Base-by-base conservation (phyloP, 2,888 invertebrate genomes). In the Orthosia incerta region DNA sequence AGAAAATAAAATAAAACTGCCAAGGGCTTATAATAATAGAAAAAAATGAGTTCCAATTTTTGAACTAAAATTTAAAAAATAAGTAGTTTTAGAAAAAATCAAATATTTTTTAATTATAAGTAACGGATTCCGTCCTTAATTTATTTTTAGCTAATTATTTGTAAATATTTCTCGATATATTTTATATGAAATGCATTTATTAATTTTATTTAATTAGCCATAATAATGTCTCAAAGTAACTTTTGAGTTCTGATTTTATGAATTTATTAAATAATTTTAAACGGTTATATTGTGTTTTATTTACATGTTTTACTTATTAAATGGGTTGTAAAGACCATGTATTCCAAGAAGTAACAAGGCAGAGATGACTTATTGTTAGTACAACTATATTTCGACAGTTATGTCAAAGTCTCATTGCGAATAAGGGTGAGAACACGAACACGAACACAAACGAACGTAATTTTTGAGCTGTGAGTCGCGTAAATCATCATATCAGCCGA, bases 141-240 rank as follows among this genome's bases (percentile, higher is more conserved):
- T 90, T 91, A 91, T 86, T 90, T 85, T 80, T 88, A 91, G 89
- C 68, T 64, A 83, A 87, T 81, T 88, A 88, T 82, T 87, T 92
- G 91, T 91, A 92, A 88, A 92, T 91, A 91, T 77, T 87, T 84
- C 72, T 80, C 65, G 57, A 86, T 82, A 64, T 77, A 56, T 80
- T 81, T 82, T 79, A 76, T 83, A 76, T 84, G 76, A 82, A 91
- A 89, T 91, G 94, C 94, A 94, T 94, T 94, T 94, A 94, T 91
- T 93, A 93, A 87, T 90, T 89, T 87, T 89, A 92, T 91, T 89
- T 91, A 89, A 89, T 90, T 91, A 94, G 93, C 93, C 92, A 93
- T 94, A 93, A 89, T 82, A 83, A 77, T 78, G 80, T 76, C 78
- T 73, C 62, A 73, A 69, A 79, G 72, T 80, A 79, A 77, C 66